Evolutionary conservation across 1,140 invertebrate species (phyloP).

Genomic region (Sycophaga agraensis): DNA sequence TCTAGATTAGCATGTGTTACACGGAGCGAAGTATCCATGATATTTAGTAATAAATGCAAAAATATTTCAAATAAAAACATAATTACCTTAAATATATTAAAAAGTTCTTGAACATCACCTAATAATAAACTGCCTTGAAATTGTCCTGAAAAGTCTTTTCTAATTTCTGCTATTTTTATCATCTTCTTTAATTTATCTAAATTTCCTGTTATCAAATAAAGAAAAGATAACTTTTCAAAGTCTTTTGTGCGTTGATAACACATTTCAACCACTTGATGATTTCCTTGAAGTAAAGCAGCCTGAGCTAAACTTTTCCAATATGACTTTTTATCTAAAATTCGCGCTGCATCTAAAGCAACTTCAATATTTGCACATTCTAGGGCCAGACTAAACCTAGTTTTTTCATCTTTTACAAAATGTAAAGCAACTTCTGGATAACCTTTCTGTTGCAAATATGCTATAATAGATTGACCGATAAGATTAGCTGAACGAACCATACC

Average conservation of each 20-base stretch:
- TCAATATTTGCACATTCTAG: conserved; percentile 99
- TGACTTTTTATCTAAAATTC: conserved; percentile 87
- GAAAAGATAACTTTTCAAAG: conserved; percentile 97
- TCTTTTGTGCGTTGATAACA: conserved; percentile 99
- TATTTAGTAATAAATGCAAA: too few relatives aligned
- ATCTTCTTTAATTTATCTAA: conserved; percentile 97
- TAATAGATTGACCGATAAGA: conserved; percentile 97
- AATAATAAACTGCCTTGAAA: conserved; percentile 92
- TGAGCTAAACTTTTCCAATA: conserved; percentile 98
- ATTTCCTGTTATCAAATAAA: conserved; percentile 98
- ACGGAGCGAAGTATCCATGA: too few relatives aligned
- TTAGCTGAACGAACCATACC: conserved; percentile 97
- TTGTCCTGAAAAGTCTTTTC: conserved; percentile 93
- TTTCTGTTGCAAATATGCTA: conserved; percentile 98
- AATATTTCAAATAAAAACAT: too few relatives aligned
- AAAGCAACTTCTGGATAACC: conserved; percentile 99
- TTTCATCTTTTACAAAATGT: conserved; percentile 99
- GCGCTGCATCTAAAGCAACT: conserved; percentile 90
- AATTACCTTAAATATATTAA: conserved; percentile 83
- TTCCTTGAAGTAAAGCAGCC: conserved; percentile 90
- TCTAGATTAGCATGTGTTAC: too few relatives aligned
- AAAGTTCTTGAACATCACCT: conserved; percentile 89
- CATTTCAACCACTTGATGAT: conserved; percentile 98
- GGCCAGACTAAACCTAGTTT: conserved; percentile 93
- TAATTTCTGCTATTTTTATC: conserved; percentile 98